Evolutionary conservation across 2,888 invertebrate species (phyloP).

Genomic region (Pseudococcus jackbeardsleyi): DNA sequence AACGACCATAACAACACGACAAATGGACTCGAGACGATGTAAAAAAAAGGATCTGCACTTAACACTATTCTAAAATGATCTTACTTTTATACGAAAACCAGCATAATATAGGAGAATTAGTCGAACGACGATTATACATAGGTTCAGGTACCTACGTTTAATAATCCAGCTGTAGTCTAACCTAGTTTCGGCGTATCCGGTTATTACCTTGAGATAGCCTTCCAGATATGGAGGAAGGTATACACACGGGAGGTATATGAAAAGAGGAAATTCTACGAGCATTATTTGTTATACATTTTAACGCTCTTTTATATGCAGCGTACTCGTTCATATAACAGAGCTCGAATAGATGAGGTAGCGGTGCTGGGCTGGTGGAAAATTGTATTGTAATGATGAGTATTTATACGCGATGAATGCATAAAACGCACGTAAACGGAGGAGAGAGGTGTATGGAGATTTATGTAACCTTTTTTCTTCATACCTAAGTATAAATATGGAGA

Average conservation of each 20-base stretch:
- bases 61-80: background rate
- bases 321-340: slow-evolving; percentile 3
- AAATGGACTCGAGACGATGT: background rate
- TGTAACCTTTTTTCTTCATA: background rate
- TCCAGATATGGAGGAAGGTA: slow-evolving; percentile 33
- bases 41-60: background rate
- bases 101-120: slow-evolving; percentile 14
- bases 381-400: slow-evolving; percentile 16
- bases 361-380: background rate
- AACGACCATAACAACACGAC: background rate
- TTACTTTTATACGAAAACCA: background rate
- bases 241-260: background rate
- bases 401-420: slow-evolving; percentile 16
- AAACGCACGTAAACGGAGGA: background rate
- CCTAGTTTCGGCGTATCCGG: slow-evolving; percentile 49
- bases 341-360: background rate
- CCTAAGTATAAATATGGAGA: background rate
- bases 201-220: slow-evolving; percentile 56
- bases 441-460: background rate
- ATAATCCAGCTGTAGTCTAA: slow-evolving; percentile 28
- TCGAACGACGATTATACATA: background rate
- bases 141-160: background rate
- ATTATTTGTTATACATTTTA: slow-evolving; percentile 38
- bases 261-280: slow-evolving; percentile 47
- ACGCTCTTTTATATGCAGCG: background rate